Conservation (phyloP, 2,888 invertebrate genomes). For the Drosophila robusta region DNA sequence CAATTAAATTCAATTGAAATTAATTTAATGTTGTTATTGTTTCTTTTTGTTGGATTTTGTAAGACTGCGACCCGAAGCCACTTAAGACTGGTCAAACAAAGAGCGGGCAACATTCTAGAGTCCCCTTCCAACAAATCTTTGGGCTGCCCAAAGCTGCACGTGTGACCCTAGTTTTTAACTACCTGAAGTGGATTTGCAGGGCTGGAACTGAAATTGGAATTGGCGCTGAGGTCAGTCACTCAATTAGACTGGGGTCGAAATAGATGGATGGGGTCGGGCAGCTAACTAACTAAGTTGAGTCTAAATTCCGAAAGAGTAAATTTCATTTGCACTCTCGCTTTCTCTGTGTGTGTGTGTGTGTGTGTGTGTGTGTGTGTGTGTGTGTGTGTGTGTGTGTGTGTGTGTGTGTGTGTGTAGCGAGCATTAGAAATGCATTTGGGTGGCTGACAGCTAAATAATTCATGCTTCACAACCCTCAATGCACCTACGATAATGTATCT, state of each 20-base stretch:
- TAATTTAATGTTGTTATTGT: constrained; percentile 67
- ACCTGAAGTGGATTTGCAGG: constrained; percentile 28
- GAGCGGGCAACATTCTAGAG: background rate
- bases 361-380: background rate
- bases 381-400: background rate
- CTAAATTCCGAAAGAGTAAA: constrained; percentile 43
- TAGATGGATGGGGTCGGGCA: background rate
- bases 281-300: constrained; percentile 45
- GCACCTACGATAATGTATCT: constrained; percentile 44
- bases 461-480: constrained; percentile 23
- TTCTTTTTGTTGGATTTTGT: constrained; percentile 24
- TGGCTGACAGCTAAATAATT: constrained; percentile 50
- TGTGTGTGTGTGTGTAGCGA: constrained; percentile 6
- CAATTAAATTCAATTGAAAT: constrained; percentile 74
- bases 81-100: constrained; percentile 32
- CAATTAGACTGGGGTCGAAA: constrained; percentile 27
- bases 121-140: constrained; percentile 20
- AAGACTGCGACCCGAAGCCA: constrained; percentile 30
- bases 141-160: too few species aligned
- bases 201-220: background rate
- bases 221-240: constrained; percentile 12
- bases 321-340: constrained; percentile 69
- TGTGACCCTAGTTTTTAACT: constrained; percentile 14
- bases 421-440: constrained; percentile 75
- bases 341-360: background rate